Conservation (phyloP, 2,888 invertebrate genomes). For the Caenorhabditis macrosperma region DNA sequence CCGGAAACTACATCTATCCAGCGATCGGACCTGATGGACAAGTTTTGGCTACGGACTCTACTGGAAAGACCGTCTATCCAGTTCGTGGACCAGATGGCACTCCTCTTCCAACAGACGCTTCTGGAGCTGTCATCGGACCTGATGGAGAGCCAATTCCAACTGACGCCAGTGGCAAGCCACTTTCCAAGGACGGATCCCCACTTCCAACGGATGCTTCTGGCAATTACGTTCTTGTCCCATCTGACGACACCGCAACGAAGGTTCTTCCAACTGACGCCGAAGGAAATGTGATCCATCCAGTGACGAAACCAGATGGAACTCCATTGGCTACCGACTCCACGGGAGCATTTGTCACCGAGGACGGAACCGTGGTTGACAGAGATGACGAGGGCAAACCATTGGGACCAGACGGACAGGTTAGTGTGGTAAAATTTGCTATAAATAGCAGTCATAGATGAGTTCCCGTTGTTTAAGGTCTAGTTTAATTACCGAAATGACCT, state of each 20-base stretch:
- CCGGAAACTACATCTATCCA: conserved; percentile 41
- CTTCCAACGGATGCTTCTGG: conserved; percentile 52
- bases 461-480: too few relatives aligned
- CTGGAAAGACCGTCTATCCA: conserved; percentile 21
- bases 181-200: conserved; percentile 58
- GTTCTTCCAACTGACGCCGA: conserved; percentile 47
- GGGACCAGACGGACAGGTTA: conserved; percentile 59
- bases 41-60: conserved; percentile 43
- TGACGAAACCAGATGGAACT: conserved; percentile 52
- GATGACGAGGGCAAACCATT: conserved; percentile 64
- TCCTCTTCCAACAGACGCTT: conserved; percentile 63
- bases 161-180: conserved; percentile 42
- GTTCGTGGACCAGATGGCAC: conserved; percentile 15
- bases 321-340: conserved; percentile 53
- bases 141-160: conserved; percentile 44
- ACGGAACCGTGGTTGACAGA: conserved; percentile 50
- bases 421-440: too few relatives aligned
- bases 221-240: conserved; percentile 41
- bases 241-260: conserved; percentile 20
- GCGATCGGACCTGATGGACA: neutral
- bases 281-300: conserved; percentile 49
- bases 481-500: too few relatives aligned
- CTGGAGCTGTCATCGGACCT: conserved; percentile 47
- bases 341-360: conserved; percentile 34
- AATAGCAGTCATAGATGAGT: too few relatives aligned